These are phyloP conservation scores for Bradypodion pumilum DNA, from an alignment of 2,797 vertebrate species.

Conservation along the genomic window DNA sequence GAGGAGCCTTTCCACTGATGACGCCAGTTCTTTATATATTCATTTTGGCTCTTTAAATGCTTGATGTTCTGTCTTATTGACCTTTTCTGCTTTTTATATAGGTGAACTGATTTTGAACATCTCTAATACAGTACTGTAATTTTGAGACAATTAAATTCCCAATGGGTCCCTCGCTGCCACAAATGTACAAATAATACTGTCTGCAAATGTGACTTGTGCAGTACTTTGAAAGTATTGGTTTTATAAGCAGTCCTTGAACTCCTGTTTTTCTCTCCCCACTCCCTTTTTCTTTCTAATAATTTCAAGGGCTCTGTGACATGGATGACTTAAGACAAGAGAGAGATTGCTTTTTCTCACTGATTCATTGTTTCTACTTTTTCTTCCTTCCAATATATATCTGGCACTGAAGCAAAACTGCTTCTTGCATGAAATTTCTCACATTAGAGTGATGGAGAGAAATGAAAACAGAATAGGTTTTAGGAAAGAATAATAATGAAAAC, in stretches of 20 bases:
- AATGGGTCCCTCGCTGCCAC: slow-evolving; percentile 42
- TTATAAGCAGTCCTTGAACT: slow-evolving; percentile 58
- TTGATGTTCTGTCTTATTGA: slow-evolving; percentile 45
- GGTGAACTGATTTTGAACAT: slow-evolving; percentile 35
- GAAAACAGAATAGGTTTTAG: slow-evolving; percentile 8
- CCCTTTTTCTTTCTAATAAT: slow-evolving; percentile 60
- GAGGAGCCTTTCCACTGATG: slow-evolving; percentile 49
- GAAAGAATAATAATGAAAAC: background rate
- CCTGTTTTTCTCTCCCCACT: slow-evolving; percentile 43
- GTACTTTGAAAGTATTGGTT: slow-evolving; percentile 56
- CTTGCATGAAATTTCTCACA: slow-evolving; percentile 63
- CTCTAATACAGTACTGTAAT: slow-evolving; percentile 58
- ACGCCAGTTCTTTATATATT: slow-evolving; percentile 39
- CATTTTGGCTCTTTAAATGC: slow-evolving; percentile 39
- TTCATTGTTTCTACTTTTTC: slow-evolving; percentile 61
- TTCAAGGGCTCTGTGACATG: slow-evolving; percentile 64
- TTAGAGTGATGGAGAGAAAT: slow-evolving; percentile 48
- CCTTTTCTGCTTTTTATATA: slow-evolving; percentile 47
- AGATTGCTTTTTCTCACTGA: slow-evolving; percentile 64
- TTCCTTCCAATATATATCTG: slow-evolving; percentile 48
- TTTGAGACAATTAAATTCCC: slow-evolving; percentile 34
- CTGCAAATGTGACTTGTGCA: slow-evolving; percentile 48
- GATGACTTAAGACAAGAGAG: slow-evolving; percentile 68
- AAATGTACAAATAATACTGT: slow-evolving; percentile 58
- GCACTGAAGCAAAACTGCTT: slow-evolving; percentile 31